Percentiles rank a stretch among this genome's conserved stretches.
Conservation (phyloP, 2,113 vertebrate species). For the Lepus timidus region DNA sequence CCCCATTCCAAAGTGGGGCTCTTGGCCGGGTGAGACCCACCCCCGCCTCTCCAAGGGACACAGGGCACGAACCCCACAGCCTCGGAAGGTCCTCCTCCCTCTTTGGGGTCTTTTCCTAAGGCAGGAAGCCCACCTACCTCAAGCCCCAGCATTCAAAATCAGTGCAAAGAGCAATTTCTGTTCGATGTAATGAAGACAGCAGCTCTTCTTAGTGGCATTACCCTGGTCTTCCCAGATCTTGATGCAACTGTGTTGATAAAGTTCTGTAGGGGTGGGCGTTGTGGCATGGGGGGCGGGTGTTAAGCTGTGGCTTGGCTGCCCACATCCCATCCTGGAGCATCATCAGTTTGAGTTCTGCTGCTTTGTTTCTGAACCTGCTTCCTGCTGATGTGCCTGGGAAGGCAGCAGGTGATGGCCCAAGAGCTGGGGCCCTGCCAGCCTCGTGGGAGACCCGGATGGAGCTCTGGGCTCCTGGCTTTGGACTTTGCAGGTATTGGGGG, state of each 20-base stretch:
- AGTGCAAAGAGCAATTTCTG: not conserved
- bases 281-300: no score
- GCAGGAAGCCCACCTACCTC: not conserved
- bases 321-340: no score
- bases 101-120: not conserved
- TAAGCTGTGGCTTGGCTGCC: no score
- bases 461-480: no score
- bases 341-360: no score
- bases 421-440: no score
- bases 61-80: not conserved
- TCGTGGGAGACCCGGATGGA: no score
- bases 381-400: no score
- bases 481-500: no score
- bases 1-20: not conserved
- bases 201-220: not conserved
- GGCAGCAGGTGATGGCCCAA: no score
- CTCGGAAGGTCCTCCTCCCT: not conserved
- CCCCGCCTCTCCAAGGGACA: not conserved
- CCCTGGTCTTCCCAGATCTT: not conserved
- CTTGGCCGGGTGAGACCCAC: not conserved
- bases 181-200: not conserved
- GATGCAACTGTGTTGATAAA: not conserved
- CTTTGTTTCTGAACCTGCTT: no score
- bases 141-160: not conserved
- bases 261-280: not conserved